Percentiles rank a stretch among this genome's conserved stretches.
phyloP scores from a whole-genome alignment of 2,888 invertebrate genomes.

The Limenitis arthemis region DNA sequence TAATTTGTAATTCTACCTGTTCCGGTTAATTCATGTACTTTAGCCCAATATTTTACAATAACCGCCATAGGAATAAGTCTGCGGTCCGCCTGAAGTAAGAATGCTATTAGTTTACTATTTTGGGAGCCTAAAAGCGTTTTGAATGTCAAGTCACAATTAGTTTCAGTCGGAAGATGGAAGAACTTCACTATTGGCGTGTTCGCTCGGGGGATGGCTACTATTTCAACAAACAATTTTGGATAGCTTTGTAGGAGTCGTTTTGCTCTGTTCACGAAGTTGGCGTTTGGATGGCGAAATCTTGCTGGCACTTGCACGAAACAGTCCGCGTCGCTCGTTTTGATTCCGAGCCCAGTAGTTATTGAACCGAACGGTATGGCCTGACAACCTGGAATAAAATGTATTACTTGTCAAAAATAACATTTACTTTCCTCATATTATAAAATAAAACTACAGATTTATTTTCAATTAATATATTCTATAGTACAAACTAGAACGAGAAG shows the following conservation, averaged over 20 bases:
- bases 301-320: constrained; percentile 71
- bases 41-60: constrained; percentile 82
- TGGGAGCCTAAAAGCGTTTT: constrained; percentile 78
- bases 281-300: constrained; percentile 25
- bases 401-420: not conserved
- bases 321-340: constrained; percentile 81
- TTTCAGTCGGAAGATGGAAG: constrained; percentile 71
- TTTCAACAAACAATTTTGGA: constrained; percentile 61
- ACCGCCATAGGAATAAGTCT: constrained; percentile 74
- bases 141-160: constrained; percentile 81
- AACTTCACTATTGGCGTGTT: constrained; percentile 86
- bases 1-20: constrained; percentile 77
- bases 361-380: constrained; percentile 78
- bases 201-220: constrained; percentile 77
- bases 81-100: constrained; percentile 71
- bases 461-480: too few relatives aligned
- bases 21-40: constrained; percentile 71
- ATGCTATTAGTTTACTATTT: constrained; percentile 77
- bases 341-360: constrained; percentile 78
- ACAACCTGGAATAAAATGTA: constrained; percentile 41
- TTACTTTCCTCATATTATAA: too few relatives aligned
- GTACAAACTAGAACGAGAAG: too few relatives aligned
- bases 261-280: constrained; percentile 39
- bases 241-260: constrained; percentile 49
- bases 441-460: too few relatives aligned